Evolutionary conservation across 2,888 invertebrate genomes (phyloP).

Genomic region (Lysandra bellargus): DNA sequence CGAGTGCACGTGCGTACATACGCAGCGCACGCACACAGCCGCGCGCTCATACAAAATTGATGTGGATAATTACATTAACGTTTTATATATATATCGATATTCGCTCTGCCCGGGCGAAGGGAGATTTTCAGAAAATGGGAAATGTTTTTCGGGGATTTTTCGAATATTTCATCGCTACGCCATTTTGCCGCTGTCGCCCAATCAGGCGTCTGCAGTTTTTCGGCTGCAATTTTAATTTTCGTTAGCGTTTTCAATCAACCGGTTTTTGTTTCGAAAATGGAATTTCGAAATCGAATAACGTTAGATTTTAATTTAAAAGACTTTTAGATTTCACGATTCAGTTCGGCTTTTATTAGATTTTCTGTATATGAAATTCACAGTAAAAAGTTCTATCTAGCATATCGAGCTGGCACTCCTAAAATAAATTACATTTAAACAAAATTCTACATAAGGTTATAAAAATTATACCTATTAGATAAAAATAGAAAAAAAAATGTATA

Average conservation of each 20-base stretch:
- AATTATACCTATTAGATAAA: neutral
- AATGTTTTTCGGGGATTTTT: conserved; percentile 58
- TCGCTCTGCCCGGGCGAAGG: conserved; percentile 38
- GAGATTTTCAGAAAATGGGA: conserved; percentile 52
- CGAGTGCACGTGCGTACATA: conserved; percentile 44
- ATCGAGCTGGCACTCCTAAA: neutral
- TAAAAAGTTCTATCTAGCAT: neutral
- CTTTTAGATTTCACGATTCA: neutral
- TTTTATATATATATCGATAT: conserved; percentile 48
- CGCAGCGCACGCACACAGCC: conserved; percentile 42
- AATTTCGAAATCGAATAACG: conserved; percentile 23
- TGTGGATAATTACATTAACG: conserved; percentile 71
- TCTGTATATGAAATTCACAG: neutral
- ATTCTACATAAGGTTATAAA: neutral
- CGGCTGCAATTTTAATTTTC: conserved; percentile 30
- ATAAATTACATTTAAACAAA: neutral
- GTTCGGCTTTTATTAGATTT: neutral
- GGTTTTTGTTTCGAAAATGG: conserved; percentile 30
- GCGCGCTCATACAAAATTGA: conserved; percentile 69
- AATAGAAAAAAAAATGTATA: no score
- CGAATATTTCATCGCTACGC: conserved; percentile 46
- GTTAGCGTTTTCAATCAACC: conserved; percentile 31
- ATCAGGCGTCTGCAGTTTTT: conserved; percentile 38
- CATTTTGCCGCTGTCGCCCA: conserved; percentile 47
- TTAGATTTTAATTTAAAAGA: conserved; percentile 15